Percentiles rank a stretch among this genome's conserved stretches.
Conservation (phyloP, 1,140 invertebrate genomes). For the Triops longicaudatus region DNA sequence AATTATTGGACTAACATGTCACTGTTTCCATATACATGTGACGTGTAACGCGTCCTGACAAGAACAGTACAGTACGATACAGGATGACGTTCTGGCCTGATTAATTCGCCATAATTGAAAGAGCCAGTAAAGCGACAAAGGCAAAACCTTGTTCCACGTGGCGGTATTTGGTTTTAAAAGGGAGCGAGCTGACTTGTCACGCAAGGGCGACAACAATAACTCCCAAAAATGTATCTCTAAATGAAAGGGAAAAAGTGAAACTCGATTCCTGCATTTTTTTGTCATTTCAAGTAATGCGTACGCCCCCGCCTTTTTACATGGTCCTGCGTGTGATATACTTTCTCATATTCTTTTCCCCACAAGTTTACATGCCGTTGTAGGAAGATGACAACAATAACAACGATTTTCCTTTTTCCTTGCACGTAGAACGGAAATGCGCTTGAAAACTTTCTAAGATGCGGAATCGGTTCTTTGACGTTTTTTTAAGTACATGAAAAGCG, state of each 20-base stretch:
- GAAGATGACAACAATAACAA: background rate
- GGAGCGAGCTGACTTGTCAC: slow-evolving; percentile 4
- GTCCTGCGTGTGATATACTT: background rate
- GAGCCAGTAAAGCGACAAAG: background rate
- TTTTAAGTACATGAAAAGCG: background rate
- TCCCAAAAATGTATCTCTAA: background rate
- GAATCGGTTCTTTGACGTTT: background rate
- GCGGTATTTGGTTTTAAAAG: background rate
- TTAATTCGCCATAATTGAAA: background rate
- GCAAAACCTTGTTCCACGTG: background rate
- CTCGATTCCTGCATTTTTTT: background rate
- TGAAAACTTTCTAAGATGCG: background rate
- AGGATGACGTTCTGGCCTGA: slow-evolving; percentile 6
- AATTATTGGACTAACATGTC: too few relatives aligned
- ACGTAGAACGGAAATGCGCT: background rate
- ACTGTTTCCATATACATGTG: too few relatives aligned
- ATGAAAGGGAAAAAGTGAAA: background rate
- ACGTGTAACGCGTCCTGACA: too few relatives aligned
- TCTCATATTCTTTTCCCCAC: background rate
- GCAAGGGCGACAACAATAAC: background rate
- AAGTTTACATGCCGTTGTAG: slow-evolving; percentile 1
- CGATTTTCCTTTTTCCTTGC: background rate
- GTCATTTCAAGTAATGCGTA: background rate
- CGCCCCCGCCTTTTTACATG: background rate
- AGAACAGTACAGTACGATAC: background rate